phyloP scores from a whole-genome alignment of 2,797 vertebrate genomes.

The Caiman crocodilus region DNA sequence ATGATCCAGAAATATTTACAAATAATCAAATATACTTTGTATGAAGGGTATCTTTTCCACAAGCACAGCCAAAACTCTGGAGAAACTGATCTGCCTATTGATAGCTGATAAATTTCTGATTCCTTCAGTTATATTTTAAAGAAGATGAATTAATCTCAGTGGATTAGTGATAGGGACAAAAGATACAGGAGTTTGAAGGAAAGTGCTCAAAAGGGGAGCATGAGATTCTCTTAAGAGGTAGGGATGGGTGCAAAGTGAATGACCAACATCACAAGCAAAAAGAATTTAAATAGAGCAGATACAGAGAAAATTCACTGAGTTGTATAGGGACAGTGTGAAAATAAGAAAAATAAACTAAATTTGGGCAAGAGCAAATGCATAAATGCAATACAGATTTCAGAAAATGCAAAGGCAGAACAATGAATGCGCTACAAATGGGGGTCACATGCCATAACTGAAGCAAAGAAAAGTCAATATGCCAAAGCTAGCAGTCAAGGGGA shows the following conservation, averaged over 20 bases:
- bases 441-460: background rate
- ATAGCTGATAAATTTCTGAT: background rate
- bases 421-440: fast-evolving
- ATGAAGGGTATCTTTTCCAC: background rate
- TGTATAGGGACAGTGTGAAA: background rate
- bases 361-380: background rate
- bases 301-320: background rate
- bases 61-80: background rate
- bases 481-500: background rate
- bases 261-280: background rate
- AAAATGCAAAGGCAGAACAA: background rate
- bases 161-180: background rate
- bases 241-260: background rate
- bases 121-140: background rate
- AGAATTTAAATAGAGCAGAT: background rate
- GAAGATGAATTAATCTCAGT: background rate
- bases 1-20: background rate
- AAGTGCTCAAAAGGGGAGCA: background rate
- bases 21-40: background rate
- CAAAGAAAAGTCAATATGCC: constrained; percentile 8
- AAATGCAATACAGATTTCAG: background rate
- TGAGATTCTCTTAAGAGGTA: background rate
- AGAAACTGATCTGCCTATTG: background rate
- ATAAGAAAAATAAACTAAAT: no score
- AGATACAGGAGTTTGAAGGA: background rate